Conservation (phyloP, 1,140 invertebrate genomes). For the Acromyrmex charruanus region DNA sequence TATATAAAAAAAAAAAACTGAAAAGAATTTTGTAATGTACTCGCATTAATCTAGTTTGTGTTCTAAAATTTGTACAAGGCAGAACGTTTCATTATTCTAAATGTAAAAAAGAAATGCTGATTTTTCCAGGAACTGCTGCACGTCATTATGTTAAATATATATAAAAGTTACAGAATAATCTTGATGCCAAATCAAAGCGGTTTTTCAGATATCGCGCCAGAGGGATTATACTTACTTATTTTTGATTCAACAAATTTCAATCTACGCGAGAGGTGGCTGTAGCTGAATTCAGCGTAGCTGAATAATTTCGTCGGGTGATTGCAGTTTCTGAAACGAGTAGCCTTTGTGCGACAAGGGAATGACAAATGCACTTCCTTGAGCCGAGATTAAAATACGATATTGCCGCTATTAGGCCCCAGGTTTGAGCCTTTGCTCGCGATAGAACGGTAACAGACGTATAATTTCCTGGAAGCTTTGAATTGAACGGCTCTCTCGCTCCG, state of each 20-base stretch:
- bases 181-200: neutral
- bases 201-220: conserved; percentile 27
- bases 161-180: conserved; percentile 23
- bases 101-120: conserved; percentile 14
- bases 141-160: neutral
- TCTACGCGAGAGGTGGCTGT: conserved; percentile 29
- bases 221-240: conserved; percentile 34
- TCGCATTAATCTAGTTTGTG: neutral
- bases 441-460: conserved; percentile 84
- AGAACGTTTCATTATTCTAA: neutral
- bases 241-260: conserved; percentile 59
- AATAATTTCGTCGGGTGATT: conserved; percentile 69
- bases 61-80: neutral
- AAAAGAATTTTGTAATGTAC: neutral
- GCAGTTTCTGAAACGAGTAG: conserved; percentile 68
- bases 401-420: conserved; percentile 80
- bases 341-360: conserved; percentile 70
- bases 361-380: conserved; percentile 73
- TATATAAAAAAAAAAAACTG: neutral
- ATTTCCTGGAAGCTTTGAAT: conserved; percentile 85
- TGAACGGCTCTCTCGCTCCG: conserved; percentile 79
- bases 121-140: neutral
- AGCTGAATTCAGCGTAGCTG: conserved; percentile 42
- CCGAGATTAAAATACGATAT: conserved; percentile 82
- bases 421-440: conserved; percentile 76